Base-by-base conservation (phyloP, 2,888 invertebrate genomes). In the Dusona sp. region DNA sequence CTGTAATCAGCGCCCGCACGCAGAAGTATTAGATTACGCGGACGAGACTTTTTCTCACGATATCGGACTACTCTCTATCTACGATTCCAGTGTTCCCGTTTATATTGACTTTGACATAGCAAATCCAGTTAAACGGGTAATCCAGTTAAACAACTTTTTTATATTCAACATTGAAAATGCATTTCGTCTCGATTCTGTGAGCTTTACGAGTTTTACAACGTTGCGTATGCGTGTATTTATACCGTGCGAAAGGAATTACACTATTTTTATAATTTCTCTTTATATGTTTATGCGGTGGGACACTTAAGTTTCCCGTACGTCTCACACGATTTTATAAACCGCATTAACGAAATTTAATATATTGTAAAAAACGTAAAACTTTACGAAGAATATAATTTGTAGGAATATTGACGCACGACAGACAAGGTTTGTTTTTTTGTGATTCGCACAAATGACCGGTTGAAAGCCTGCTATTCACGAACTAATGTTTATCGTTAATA, bases 11-110 rank as follows among this genome's bases (percentile, higher is more conserved):
- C 45, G 36, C 61, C 57, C 38, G 68, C n/a, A 57, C 36, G 73
- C 54, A 36, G 33, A 61, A 68, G 78, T 74, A 57, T 75, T 75
- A 29, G 38, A 80, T 72, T 75, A 80, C 75, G 82, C 75, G 70
- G 65, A 65, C 75, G 29, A 61, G 54, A 65, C 54, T 83, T 80
- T 77, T 80, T 87, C 87, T 87, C 87, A 86, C 87, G 87, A 84
- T 84, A 80, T 80, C 78, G 74, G 22, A 67, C 65, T 65, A 48
- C 73, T 79, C 84, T 75, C 80, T 33, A 64, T 64, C 54, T n/a
- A 29, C 38, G 22, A 51, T 70, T 48, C 45, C 51, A 45, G 57
- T n/a, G 83, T 29, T 65, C 48, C 13, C 33, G 42, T 67, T 67
- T 51, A 36, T n/a, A 29, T 45, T 73, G 81, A 81, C 85, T 78